Evolutionary conservation across 2,888 invertebrate species (phyloP).

Genomic region (Phyto melanocephala): DNA sequence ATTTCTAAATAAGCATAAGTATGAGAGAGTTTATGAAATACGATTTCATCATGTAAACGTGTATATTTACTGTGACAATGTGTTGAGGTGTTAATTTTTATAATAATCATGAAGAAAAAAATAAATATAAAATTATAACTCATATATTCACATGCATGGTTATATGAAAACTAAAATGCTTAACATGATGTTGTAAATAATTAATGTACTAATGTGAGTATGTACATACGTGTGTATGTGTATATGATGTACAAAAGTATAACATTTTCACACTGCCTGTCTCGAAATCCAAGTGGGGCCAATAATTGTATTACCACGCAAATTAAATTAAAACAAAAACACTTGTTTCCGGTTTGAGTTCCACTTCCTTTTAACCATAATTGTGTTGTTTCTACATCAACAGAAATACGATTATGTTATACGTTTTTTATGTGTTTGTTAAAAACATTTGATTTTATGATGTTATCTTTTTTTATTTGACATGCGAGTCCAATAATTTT

Average conservation of each 20-base stretch:
- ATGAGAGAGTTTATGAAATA: conserved; percentile 22
- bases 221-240: neutral
- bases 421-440: conserved; percentile 20
- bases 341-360: neutral
- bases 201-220: conserved; percentile 22
- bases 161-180: neutral
- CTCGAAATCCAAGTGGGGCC: conserved; percentile 37
- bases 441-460: conserved; percentile 48
- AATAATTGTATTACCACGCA: conserved; percentile 31
- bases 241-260: neutral
- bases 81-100: conserved; percentile 60
- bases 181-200: conserved; percentile 19
- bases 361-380: conserved; percentile 6
- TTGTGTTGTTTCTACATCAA: neutral
- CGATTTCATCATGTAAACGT: conserved; percentile 44
- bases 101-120: conserved; percentile 20
- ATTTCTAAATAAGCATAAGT: neutral
- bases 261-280: neutral
- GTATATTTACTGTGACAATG: conserved; percentile 43
- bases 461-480: conserved; percentile 43
- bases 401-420: neutral
- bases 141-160: conserved; percentile 3
- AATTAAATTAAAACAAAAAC: conserved; percentile 46
- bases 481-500: conserved; percentile 50
- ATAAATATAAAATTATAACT: conserved; percentile 25